phyloP scores from a whole-genome alignment of 2,888 invertebrate genomes.

The Heliconius charithonia region DNA sequence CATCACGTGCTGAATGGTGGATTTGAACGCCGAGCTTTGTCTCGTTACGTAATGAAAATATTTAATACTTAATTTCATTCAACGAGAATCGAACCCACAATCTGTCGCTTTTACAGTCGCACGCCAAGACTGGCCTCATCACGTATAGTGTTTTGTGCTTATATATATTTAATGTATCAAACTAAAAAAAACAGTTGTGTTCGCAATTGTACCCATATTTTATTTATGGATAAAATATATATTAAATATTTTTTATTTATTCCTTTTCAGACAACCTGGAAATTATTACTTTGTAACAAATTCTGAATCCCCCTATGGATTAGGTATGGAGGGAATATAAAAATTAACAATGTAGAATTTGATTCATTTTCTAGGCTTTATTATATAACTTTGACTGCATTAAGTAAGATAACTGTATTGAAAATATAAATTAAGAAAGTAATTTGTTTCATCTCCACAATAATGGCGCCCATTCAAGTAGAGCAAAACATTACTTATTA shows the following conservation, averaged over 20 bases:
- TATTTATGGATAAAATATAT: background rate
- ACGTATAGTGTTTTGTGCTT: background rate
- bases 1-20: too few species aligned
- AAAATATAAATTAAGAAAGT: constrained; percentile 20
- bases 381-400: background rate
- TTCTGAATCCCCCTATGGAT: constrained; percentile 64
- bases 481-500: constrained; percentile 38
- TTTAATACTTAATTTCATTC: too few species aligned
- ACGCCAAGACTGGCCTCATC: too few species aligned
- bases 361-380: background rate
- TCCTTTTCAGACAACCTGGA: constrained; percentile 57
- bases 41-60: too few species aligned
- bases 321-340: constrained; percentile 64
- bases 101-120: too few species aligned
- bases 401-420: background rate
- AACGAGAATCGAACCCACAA: too few species aligned
- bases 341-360: background rate
- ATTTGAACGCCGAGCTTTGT: too few species aligned
- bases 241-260: background rate
- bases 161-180: background rate
- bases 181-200: background rate
- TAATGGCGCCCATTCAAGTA: constrained; percentile 33
- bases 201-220: too few species aligned
- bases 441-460: constrained; percentile 31
- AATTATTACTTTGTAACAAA: constrained; percentile 70